Percentiles rank a stretch among this genome's conserved stretches.
phyloP scores from a whole-genome alignment of 2,113 vertebrate genomes.

The Sciurus niger region DNA sequence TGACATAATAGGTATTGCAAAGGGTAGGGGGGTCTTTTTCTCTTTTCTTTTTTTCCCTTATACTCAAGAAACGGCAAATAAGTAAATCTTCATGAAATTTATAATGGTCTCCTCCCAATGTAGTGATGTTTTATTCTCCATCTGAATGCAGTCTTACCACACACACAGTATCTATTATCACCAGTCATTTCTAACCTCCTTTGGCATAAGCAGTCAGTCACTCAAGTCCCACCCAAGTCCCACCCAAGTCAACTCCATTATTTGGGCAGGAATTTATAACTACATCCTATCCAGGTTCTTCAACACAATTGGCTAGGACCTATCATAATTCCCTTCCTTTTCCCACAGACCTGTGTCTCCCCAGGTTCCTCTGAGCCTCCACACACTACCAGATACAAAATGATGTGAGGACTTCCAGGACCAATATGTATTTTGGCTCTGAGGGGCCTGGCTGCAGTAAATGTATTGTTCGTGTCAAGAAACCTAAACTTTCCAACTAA shows the following conservation, averaged over 20 bases:
- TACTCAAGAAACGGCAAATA: neutral
- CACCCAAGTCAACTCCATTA: neutral
- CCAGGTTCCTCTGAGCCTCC: neutral
- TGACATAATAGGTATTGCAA: neutral
- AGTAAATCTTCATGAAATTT: neutral
- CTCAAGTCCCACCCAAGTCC: neutral
- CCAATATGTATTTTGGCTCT: neutral
- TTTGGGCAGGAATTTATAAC: neutral
- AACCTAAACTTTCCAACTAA: neutral
- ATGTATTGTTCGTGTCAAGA: neutral
- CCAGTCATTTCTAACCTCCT: neutral
- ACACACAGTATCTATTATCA: neutral
- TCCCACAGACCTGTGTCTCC: neutral
- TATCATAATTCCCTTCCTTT: neutral
- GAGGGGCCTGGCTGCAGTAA: neutral
- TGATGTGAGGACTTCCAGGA: neutral
- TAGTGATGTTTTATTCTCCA: neutral
- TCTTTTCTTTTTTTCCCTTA: neutral
- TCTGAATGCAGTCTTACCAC: neutral
- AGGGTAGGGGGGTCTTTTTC: neutral
- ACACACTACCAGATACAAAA: neutral
- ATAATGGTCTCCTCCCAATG: neutral
- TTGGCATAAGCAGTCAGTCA: neutral
- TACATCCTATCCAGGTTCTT: neutral
- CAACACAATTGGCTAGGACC: neutral